A percentile compares a stretch with the other conserved stretches of the same genome.
These are phyloP conservation scores for Baronia brevicornis DNA, from an alignment of 2,888 invertebrate species.

Conservation along the genomic window DNA sequence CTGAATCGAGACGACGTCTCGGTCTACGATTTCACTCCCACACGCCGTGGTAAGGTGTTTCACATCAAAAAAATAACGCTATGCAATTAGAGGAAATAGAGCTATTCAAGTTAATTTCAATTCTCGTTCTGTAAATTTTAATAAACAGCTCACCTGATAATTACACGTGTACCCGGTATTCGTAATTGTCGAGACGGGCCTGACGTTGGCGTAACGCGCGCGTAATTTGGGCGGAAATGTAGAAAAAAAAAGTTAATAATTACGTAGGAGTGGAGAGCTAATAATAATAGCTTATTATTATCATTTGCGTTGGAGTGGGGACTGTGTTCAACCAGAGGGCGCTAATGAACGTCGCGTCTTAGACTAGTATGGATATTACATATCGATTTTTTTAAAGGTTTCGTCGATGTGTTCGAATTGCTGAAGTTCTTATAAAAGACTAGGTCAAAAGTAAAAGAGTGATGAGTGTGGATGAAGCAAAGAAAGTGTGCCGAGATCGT, in stretches of 20 bases:
- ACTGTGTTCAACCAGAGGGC: constrained; percentile 29
- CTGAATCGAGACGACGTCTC: too few relatives aligned
- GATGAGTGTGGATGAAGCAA: too few relatives aligned
- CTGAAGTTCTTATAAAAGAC: too few relatives aligned
- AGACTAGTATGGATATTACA: constrained; percentile 28
- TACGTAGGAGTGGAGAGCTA: constrained; percentile 48
- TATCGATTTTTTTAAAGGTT: constrained; percentile 16
- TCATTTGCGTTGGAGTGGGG: constrained; percentile 38
- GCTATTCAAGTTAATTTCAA: constrained; percentile 48
- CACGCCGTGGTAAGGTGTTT: too few relatives aligned
- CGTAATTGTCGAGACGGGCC: constrained; percentile 19
- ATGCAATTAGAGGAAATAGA: too few relatives aligned
- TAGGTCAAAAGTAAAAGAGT: too few relatives aligned
- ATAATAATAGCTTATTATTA: constrained; percentile 63
- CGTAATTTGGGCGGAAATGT: constrained; percentile 56
- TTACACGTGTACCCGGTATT: constrained; percentile 44
- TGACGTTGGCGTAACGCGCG: constrained; percentile 26
- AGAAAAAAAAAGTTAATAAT: constrained; percentile 61
- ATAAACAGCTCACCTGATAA: constrained; percentile 49
- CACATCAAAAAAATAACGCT: constrained; percentile 21
- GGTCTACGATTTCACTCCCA: too few relatives aligned
- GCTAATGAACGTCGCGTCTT: constrained; percentile 44
- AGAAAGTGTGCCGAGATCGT: too few relatives aligned
- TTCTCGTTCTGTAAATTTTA: constrained; percentile 42
- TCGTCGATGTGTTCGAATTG: too few relatives aligned